Conservation (phyloP, 2,888 invertebrate species). For the Linyphia triangularis region DNA sequence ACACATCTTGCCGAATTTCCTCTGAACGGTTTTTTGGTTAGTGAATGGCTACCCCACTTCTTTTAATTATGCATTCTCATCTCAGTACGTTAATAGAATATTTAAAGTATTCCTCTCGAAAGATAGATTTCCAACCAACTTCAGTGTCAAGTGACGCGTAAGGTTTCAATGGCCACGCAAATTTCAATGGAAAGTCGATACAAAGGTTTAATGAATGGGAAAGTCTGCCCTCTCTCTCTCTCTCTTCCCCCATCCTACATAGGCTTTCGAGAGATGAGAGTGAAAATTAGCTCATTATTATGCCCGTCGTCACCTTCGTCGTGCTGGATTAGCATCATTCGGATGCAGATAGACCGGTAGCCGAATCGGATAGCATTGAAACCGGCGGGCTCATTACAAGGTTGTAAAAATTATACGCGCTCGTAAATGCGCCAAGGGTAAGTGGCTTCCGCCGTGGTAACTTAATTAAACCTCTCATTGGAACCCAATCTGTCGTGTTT, state of each 20-base stretch:
- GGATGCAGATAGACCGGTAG: conserved; percentile 41
- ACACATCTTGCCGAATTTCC: too few species aligned
- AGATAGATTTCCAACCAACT: too few species aligned
- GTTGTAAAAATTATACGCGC: conserved; percentile 50
- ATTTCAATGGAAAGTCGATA: neutral
- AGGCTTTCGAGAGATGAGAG: too few species aligned
- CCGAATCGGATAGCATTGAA: conserved; percentile 50
- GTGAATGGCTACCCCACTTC: neutral
- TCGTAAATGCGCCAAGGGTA: conserved; percentile 23
- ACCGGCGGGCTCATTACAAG: conserved; percentile 39
- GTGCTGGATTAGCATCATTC: conserved; percentile 43
- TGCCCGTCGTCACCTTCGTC: conserved; percentile 41
- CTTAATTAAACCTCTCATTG: conserved; percentile 40
- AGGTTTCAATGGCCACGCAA: neutral
- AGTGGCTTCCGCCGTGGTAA: conserved; percentile 7
- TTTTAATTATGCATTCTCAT: too few species aligned
- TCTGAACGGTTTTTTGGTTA: too few species aligned
- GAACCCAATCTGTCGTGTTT: conserved; percentile 4
- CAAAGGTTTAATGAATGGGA: neutral
- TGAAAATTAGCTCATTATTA: conserved; percentile 61
- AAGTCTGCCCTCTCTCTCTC: neutral
- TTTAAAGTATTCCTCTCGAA: neutral
- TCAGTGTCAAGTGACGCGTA: neutral
- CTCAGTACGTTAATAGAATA: neutral
- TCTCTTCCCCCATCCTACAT: too few species aligned